Conservation (phyloP, 2,797 vertebrate genomes). For the Psittacula echo region DNA sequence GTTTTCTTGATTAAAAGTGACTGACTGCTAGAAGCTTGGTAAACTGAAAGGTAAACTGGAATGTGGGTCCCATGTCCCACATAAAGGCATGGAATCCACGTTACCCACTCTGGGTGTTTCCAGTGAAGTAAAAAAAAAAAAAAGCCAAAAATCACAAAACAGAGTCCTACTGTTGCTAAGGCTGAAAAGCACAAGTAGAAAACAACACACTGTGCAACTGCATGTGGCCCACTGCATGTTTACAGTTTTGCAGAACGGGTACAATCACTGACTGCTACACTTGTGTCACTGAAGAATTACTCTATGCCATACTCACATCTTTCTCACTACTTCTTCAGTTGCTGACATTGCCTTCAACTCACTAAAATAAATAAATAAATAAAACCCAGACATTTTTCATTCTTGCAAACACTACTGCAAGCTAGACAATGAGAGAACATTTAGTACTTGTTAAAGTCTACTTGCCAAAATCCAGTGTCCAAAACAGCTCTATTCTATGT, state of each 20-base stretch:
- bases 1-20: neutral
- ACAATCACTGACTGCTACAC: neutral
- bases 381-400: neutral
- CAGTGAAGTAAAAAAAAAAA: neutral
- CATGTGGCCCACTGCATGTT: neutral
- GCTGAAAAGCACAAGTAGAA: neutral
- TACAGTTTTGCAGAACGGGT: neutral
- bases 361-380: neutral
- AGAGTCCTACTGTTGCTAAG: neutral
- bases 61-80: neutral
- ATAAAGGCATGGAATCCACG: neutral
- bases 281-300: neutral
- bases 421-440: neutral
- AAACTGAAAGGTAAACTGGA: neutral
- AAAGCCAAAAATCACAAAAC: neutral
- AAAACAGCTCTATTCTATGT: accelerated
- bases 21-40: neutral
- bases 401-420: neutral
- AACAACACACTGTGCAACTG: neutral
- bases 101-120: accelerated
- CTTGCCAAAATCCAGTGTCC: neutral
- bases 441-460: neutral
- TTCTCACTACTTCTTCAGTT: neutral
- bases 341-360: neutral
- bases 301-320: neutral